These are phyloP conservation scores for Heliocidaris erythrogramma DNA, from an alignment of 35 echinoderm and acorn worm genomes.

Conservation along the genomic window DNA sequence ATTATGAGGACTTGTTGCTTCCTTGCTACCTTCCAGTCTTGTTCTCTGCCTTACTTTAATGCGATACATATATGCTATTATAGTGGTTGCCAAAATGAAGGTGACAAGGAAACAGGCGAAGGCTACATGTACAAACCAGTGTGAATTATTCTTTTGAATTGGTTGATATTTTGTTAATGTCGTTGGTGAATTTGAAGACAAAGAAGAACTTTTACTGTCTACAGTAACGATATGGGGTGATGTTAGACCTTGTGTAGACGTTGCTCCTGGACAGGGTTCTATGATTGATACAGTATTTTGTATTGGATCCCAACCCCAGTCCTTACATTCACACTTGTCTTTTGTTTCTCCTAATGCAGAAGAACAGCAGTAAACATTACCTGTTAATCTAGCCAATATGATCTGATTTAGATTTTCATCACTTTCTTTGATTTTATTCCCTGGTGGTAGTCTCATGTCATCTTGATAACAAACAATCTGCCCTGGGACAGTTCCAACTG, in stretches of 20 bases:
- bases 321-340: neutral
- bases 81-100: too few relatives aligned
- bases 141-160: too few relatives aligned
- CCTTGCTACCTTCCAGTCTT: too few relatives aligned
- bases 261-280: neutral
- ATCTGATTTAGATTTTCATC: neutral
- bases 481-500: neutral
- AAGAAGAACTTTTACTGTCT: neutral
- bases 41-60: too few relatives aligned
- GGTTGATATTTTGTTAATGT: too few relatives aligned
- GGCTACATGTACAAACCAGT: too few relatives aligned
- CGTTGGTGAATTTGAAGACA: neutral
- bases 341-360: neutral
- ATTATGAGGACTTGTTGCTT: too few relatives aligned
- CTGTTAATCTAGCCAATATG: neutral
- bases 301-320: neutral
- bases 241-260: neutral
- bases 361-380: neutral
- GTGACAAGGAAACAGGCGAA: too few relatives aligned
- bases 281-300: neutral
- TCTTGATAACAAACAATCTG: neutral
- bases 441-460: neutral
- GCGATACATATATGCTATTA: too few relatives aligned
- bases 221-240: neutral
- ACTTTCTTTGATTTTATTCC: neutral